Conservation (phyloP, 2,888 invertebrate species). For the Antitype chi region DNA sequence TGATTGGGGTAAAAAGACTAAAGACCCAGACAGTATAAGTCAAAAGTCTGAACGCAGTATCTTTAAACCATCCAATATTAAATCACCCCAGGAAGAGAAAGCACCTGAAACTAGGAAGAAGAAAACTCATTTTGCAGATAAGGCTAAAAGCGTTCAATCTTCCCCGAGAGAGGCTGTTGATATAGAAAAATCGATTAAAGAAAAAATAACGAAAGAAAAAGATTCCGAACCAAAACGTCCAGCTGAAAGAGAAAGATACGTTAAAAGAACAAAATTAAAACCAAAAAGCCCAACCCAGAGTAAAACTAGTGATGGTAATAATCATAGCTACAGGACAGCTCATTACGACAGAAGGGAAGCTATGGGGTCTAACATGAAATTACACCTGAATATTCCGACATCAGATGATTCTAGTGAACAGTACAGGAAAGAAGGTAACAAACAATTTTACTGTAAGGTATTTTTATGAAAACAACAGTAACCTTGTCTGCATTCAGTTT, state of each 20-base stretch:
- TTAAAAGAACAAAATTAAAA: conserved; percentile 88
- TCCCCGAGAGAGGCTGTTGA: conserved; percentile 85
- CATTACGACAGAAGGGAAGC: conserved; percentile 89
- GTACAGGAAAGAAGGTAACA: conserved; percentile 85
- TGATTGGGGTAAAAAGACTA: conserved; percentile 84
- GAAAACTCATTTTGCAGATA: conserved; percentile 88
- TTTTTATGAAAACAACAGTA: not conserved
- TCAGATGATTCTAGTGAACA: conserved; percentile 92
- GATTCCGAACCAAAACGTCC: conserved; percentile 83
- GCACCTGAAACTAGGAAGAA: conserved; percentile 82
- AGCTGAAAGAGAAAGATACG: conserved; percentile 86
- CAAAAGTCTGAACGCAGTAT: conserved; percentile 80
- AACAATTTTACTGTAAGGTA: not conserved
- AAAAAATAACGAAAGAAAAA: conserved; percentile 83
- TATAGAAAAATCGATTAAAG: conserved; percentile 84
- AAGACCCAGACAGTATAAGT: conserved; percentile 77
- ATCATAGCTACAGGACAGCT: conserved; percentile 80
- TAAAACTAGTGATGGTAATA: conserved; percentile 79
- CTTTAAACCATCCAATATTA: conserved; percentile 77
- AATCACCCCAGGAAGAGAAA: conserved; percentile 86
- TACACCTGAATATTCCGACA: conserved; percentile 90
- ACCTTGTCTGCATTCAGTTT: not conserved
- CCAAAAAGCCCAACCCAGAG: conserved; percentile 88
- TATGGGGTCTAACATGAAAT: conserved; percentile 88
- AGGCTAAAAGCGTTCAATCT: conserved; percentile 84